Percentiles rank a stretch among this genome's conserved stretches.
Evolutionary conservation across 2,113 vertebrate genomes (phyloP).

Genomic region (Gopherus flavomarginatus): DNA sequence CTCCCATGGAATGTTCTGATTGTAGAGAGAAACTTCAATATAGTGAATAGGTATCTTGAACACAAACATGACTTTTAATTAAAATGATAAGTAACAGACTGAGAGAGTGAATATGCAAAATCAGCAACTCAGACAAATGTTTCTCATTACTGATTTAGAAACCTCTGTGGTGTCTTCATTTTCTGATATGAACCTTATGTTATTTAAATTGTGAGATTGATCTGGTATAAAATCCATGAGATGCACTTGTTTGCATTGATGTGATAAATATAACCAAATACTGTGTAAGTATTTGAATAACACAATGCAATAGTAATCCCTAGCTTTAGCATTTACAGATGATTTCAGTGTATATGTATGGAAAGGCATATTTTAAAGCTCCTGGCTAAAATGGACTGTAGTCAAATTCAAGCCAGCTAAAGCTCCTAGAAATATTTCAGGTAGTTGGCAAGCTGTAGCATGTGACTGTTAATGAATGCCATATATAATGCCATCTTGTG

Average conservation of each 20-base stretch:
- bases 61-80: neutral
- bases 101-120: conserved; percentile 19
- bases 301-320: conserved; percentile 53
- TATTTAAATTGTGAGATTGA: conserved; percentile 24
- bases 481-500: conserved; percentile 33
- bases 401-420: conserved; percentile 55
- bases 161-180: conserved; percentile 5
- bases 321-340: conserved; percentile 26
- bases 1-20: neutral
- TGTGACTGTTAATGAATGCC: conserved; percentile 12
- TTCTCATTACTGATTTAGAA: neutral
- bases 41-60: neutral
- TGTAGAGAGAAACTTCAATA: neutral
- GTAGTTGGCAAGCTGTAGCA: conserved; percentile 32
- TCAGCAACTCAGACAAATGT: conserved; percentile 12
- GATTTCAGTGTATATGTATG: conserved; percentile 32
- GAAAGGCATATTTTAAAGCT: conserved; percentile 54
- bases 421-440: conserved; percentile 58
- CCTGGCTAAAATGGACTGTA: conserved; percentile 56
- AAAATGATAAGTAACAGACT: neutral
- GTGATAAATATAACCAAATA: conserved; percentile 58
- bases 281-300: conserved; percentile 48
- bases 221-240: conserved; percentile 20
- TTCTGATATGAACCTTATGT: neutral
- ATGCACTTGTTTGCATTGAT: neutral